Evolutionary conservation across 2,888 invertebrate species (phyloP), one percentile per base, ranked within the genome.

Genomic region (Lypha dubia): DNA sequence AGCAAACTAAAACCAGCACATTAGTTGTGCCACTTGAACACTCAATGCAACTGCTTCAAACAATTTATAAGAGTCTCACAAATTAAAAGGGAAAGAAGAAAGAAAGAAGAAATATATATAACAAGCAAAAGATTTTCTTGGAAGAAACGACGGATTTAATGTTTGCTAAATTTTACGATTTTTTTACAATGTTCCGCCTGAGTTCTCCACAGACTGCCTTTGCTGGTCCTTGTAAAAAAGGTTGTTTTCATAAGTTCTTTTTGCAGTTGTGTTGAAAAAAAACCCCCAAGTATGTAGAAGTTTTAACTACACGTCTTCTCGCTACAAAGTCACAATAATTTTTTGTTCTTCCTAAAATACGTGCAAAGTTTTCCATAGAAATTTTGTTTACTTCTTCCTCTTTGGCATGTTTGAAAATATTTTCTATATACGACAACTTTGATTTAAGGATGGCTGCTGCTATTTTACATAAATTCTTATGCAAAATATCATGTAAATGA

Each of bases 1-100:
- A 81, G 81, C 70, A 84, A 81, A 84, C 74, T 79, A 71, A 84
- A 81, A 63, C 75, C 77, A 79, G 74, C 77, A 79, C 74, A 74
- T 84, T 77, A 74, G 77, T 70, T 74, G 74, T 58, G 73, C 44
- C 80, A 58, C 77, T 80, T 73, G 84, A 84, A 70, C 77, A 74
- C 74, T 82, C 49, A 38, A 49, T 49, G 58, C 46, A 76, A 81
- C 68, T 81, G 32, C 74, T 75, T 75, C 17, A 68, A 20, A 70
- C 8, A 65, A 20, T 46, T 38, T 79, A 56, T 41, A 38, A 17
- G 35, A 71, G 20, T 46, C 46, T n/a, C 1, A 60, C 4, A 11
- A 56, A 51, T n/a, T n/a, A n/a, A n/a, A n/a, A n/a, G n/a, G n/a
- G n/a, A n/a, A n/a, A n/a, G n/a, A 2, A 62, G 15, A n/a, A n/a